Evolutionary conservation across 2,888 invertebrate genomes (phyloP).

Genomic region (Gasteruption jaculator): DNA sequence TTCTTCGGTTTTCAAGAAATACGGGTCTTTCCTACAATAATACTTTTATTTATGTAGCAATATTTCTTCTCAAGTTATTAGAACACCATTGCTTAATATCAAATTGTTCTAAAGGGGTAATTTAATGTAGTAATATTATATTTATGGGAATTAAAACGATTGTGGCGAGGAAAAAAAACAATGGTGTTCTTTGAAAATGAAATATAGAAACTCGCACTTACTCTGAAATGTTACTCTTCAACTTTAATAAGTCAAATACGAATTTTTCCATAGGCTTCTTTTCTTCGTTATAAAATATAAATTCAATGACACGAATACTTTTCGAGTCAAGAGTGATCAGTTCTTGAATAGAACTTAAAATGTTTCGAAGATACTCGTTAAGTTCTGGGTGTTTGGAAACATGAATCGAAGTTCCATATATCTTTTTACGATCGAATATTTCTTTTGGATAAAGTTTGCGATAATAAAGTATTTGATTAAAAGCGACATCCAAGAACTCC

Average conservation of each 20-base stretch:
- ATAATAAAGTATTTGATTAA: constrained; percentile 61
- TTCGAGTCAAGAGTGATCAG: constrained; percentile 54
- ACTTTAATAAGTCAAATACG: constrained; percentile 50
- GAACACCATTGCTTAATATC: too few species aligned
- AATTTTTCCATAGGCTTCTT: constrained; percentile 51
- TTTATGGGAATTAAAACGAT: not conserved
- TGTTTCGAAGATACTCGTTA: constrained; percentile 55
- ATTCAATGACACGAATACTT: constrained; percentile 54
- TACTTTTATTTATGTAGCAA: not conserved
- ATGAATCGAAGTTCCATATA: constrained; percentile 61
- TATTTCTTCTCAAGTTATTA: too few species aligned
- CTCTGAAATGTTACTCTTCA: constrained; percentile 33
- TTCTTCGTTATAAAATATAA: constrained; percentile 54
- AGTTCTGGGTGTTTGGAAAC: constrained; percentile 64
- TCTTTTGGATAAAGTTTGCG: constrained; percentile 62
- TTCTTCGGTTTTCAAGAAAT: constrained; percentile 61
- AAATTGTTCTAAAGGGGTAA: too few species aligned
- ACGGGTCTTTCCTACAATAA: constrained; percentile 54
- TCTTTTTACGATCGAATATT: constrained; percentile 61
- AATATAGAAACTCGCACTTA: constrained; percentile 26
- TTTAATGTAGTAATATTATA: too few species aligned
- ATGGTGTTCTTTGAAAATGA: constrained; percentile 5
- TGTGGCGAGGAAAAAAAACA: constrained; percentile 5
- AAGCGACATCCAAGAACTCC: constrained; percentile 65
- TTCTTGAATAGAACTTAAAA: constrained; percentile 33